phyloP scores from a whole-genome alignment of 1,140 invertebrate genomes.

The Formica exsecta region DNA sequence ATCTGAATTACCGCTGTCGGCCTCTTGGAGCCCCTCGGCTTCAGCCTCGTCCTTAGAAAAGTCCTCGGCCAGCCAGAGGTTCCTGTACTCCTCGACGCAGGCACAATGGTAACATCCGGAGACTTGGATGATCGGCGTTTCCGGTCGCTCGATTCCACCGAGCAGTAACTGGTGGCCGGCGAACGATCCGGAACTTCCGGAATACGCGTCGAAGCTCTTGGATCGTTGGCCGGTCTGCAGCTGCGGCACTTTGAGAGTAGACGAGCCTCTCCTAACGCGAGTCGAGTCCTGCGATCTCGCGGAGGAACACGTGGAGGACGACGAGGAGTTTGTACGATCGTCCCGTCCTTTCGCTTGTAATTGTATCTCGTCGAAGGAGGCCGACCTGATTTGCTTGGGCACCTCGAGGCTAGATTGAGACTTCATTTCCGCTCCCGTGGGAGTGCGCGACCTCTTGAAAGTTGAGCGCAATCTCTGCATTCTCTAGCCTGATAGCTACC shows the following conservation, averaged over 20 bases:
- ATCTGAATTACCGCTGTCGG: constrained; percentile 84
- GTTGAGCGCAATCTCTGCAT: constrained; percentile 95
- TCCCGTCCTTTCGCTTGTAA: constrained; percentile 90
- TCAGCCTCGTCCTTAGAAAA: constrained; percentile 70
- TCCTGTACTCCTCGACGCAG: constrained; percentile 85
- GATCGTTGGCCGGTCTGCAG: constrained; percentile 89
- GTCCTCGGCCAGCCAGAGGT: constrained; percentile 64
- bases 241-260: constrained; percentile 89
- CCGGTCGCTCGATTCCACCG: constrained; percentile 61
- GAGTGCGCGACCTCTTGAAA: constrained; percentile 94
- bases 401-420: constrained; percentile 95
- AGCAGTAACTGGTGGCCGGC: constrained; percentile 32
- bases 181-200: constrained; percentile 88
- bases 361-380: constrained; percentile 95
- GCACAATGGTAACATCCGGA: constrained; percentile 84
- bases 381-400: constrained; percentile 93
- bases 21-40: constrained; percentile 40
- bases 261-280: constrained; percentile 78
- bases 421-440: constrained; percentile 95
- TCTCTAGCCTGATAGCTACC: constrained; percentile 78
- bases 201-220: constrained; percentile 92
- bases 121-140: constrained; percentile 74
- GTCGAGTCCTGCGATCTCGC: constrained; percentile 83
- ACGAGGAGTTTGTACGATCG: constrained; percentile 79
- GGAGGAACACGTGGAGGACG: constrained; percentile 83